Conservation (phyloP, 2,113 vertebrate genomes). For the Barbus barbus region DNA sequence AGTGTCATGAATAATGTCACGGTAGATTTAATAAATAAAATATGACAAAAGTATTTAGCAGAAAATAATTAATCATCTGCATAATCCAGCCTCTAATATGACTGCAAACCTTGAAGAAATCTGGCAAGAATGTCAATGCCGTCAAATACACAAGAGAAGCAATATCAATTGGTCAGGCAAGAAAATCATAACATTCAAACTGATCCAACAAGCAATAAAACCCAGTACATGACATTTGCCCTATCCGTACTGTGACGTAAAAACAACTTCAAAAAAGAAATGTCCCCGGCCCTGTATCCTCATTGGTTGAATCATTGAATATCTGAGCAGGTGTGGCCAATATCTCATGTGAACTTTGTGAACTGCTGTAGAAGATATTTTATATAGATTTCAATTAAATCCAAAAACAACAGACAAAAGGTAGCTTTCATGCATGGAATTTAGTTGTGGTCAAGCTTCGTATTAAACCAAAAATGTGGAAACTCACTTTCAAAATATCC, state of each 20-base stretch:
- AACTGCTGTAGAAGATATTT: neutral
- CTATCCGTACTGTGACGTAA: neutral
- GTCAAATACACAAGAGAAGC: neutral
- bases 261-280: neutral
- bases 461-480: constrained; percentile 19
- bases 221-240: neutral
- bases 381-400: neutral
- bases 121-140: neutral
- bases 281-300: neutral
- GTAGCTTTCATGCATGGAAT: neutral
- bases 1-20: neutral
- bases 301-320: neutral
- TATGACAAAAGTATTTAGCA: neutral
- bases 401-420: neutral
- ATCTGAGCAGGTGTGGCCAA: neutral
- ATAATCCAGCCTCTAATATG: neutral
- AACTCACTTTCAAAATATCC: constrained; percentile 9
- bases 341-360: constrained; percentile 4
- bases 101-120: neutral
- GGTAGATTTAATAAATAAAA: neutral
- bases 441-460: constrained; percentile 11
- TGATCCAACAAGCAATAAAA: neutral
- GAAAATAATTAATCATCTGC: neutral
- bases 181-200: constrained; percentile 4
- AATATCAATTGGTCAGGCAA: neutral